Conservation (phyloP, 2,113 vertebrate species). For the Pomatostomus ruficeps region DNA sequence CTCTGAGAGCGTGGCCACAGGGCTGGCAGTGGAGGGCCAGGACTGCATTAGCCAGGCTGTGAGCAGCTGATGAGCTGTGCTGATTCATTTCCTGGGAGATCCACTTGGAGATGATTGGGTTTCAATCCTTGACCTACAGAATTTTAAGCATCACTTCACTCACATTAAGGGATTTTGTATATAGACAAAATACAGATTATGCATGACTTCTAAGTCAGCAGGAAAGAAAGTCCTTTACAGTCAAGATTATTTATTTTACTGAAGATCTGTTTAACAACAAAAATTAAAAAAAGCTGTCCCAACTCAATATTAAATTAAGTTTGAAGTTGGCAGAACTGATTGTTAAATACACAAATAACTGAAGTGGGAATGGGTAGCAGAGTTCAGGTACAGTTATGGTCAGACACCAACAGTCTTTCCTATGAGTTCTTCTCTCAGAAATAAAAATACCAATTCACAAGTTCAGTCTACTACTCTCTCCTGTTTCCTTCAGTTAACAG, state of each 20-base stretch:
- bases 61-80: constrained; percentile 33
- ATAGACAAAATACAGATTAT: not conserved
- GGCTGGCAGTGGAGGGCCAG: not conserved
- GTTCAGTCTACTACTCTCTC: not conserved
- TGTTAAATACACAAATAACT: not conserved
- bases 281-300: not conserved
- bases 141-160: constrained; percentile 16
- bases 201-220: not conserved
- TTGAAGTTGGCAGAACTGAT: not conserved
- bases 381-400: not conserved
- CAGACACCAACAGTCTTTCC: not conserved
- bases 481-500: not conserved
- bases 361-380: not conserved
- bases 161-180: not conserved
- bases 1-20: not conserved
- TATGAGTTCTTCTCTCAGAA: not conserved
- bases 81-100: not conserved
- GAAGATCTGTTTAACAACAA: not conserved
- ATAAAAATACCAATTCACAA: not conserved
- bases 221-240: not conserved
- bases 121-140: not conserved
- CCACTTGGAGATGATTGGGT: not conserved
- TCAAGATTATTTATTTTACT: constrained; percentile 14
- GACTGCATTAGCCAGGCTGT: not conserved
- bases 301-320: not conserved